phyloP scores from a whole-genome alignment of 2,113 vertebrate species.

The Carassius auratus region DNA sequence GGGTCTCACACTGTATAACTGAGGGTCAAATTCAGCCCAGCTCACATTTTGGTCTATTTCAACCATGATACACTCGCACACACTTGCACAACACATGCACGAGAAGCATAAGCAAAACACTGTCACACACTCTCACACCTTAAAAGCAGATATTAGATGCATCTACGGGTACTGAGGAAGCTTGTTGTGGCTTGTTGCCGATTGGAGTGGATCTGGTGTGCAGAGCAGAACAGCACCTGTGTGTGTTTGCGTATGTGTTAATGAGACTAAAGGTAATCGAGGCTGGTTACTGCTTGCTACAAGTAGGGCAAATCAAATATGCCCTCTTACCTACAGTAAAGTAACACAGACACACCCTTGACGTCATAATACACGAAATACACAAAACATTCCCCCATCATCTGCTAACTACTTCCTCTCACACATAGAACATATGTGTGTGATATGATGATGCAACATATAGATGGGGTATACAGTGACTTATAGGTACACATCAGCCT shows the following conservation, averaged over 20 bases:
- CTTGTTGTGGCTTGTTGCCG: constrained; percentile 22
- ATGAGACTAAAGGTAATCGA: neutral
- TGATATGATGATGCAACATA: neutral
- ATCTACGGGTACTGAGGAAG: neutral
- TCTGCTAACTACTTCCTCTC: neutral
- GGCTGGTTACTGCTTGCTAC: constrained; percentile 12
- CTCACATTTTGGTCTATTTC: neutral
- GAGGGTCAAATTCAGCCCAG: neutral
- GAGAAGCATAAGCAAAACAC: neutral
- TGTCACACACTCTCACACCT: neutral
- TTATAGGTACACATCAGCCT: neutral
- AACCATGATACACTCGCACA: neutral
- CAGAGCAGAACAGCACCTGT: neutral
- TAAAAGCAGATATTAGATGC: constrained; percentile 16
- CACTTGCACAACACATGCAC: neutral
- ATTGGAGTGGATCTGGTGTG: neutral
- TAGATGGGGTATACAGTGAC: neutral
- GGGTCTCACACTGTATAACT: no score
- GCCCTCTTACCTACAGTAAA: neutral
- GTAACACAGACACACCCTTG: constrained; percentile 3
- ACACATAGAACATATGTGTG: neutral
- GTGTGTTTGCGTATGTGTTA: neutral
- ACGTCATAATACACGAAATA: neutral
- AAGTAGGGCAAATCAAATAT: neutral
- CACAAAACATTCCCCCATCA: neutral